Evolutionary conservation across 2,888 invertebrate species (phyloP).

Genomic region (Mesorhabditis belari): DNA sequence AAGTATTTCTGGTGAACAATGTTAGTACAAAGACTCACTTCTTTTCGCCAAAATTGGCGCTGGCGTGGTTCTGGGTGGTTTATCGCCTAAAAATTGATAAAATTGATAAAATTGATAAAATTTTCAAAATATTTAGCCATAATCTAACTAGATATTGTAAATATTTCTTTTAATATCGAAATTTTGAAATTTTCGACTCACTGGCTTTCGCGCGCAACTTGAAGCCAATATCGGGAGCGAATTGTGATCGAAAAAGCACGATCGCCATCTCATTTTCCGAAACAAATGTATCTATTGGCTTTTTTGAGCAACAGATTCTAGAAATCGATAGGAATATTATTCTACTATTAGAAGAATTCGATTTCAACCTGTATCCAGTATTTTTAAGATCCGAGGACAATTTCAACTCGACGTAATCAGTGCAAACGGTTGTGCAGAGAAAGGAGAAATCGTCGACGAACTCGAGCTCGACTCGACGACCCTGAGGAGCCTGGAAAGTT

Average conservation of each 20-base stretch:
- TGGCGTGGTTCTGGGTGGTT: constrained; percentile 24
- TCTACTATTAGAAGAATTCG: not conserved
- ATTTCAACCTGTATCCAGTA: constrained; percentile 46
- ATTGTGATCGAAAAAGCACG: constrained; percentile 62
- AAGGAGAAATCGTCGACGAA: constrained; percentile 50
- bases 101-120: not conserved
- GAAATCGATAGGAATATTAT: not conserved
- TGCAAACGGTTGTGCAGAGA: constrained; percentile 49
- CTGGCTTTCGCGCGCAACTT: constrained; percentile 29
- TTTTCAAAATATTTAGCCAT: not conserved
- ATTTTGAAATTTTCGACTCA: constrained; percentile 10
- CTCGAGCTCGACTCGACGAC: constrained; percentile 37
- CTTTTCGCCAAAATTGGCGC: constrained; percentile 24
- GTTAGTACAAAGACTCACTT: too few species aligned
- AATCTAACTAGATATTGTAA: not conserved
- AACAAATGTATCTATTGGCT: constrained; percentile 81
- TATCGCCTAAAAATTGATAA: constrained; percentile 8
- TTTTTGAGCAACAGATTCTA: constrained; percentile 48
- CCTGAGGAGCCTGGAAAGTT: constrained; percentile 18
- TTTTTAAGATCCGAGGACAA: constrained; percentile 38
- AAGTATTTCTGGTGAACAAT: too few species aligned
- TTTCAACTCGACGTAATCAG: constrained; percentile 52
- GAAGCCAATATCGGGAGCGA: constrained; percentile 42
- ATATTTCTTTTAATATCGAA: not conserved
- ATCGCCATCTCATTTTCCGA: constrained; percentile 86